Evolutionary conservation across 2,797 vertebrate species (phyloP).

Genomic region (Bradypodion pumilum): DNA sequence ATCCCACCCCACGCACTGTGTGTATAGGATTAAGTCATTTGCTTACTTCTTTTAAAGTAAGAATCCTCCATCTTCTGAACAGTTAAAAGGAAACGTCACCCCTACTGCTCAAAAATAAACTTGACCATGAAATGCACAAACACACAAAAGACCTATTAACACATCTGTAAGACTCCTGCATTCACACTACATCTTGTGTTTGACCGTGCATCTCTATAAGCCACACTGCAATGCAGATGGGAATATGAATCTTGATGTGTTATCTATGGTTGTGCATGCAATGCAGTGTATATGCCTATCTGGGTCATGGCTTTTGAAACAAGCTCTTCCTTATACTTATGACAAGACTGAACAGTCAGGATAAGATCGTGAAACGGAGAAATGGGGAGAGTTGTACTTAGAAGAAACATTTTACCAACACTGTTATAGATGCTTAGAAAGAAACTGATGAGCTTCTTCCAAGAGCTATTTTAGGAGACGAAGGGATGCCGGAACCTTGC

Average conservation of each 20-base stretch:
- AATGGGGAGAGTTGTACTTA: neutral
- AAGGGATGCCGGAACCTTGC: constrained; percentile 17
- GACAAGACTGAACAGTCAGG: neutral
- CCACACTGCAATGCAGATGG: neutral
- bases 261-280: neutral
- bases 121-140: neutral
- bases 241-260: neutral
- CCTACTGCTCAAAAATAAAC: neutral
- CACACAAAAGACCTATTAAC: neutral
- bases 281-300: neutral
- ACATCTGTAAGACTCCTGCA: neutral
- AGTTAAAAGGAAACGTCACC: neutral
- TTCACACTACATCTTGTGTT: neutral
- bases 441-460: neutral
- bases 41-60: neutral
- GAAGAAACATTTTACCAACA: constrained; percentile 1
- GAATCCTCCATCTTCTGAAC: neutral
- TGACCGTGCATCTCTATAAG: neutral
- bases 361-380: neutral
- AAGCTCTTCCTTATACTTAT: neutral
- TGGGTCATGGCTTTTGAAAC: neutral
- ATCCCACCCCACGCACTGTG: neutral
- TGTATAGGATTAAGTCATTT: neutral
- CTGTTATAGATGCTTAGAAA: neutral
- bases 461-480: neutral